phyloP scores from a whole-genome alignment of 2,797 vertebrate species.

The Acestrorhynchus altus region DNA sequence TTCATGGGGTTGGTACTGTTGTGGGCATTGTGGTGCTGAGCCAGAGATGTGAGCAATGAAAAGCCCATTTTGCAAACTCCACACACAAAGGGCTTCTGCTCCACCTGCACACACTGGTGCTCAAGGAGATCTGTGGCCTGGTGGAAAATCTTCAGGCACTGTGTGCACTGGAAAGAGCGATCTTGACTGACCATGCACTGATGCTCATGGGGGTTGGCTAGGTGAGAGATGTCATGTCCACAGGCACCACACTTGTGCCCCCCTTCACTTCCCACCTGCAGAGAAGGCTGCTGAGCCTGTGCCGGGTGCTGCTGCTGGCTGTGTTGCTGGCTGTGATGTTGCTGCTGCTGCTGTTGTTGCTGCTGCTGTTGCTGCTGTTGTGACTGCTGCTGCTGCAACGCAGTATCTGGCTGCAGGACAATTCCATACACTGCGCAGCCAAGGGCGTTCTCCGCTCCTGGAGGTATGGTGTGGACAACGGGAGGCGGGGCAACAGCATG shows the following conservation, averaged over 20 bases:
- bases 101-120: slow-evolving; percentile 96
- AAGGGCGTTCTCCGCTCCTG: slow-evolving; percentile 85
- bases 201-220: slow-evolving; percentile 93
- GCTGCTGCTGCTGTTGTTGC: slow-evolving; percentile 70
- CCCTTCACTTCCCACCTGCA: slow-evolving; percentile 80
- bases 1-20: slow-evolving; percentile 90
- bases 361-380: slow-evolving; percentile 75
- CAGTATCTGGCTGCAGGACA: slow-evolving; percentile 88
- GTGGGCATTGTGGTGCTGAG: slow-evolving; percentile 94
- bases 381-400: slow-evolving; percentile 82
- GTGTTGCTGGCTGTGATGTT: slow-evolving; percentile 68
- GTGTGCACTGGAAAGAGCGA: slow-evolving; percentile 97
- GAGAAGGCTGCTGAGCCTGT: slow-evolving; percentile 75
- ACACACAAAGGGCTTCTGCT: slow-evolving; percentile 98
- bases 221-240: slow-evolving; percentile 92
- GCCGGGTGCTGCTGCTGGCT: slow-evolving; percentile 71
- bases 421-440: slow-evolving; percentile 96
- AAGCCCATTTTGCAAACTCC: slow-evolving; percentile 99
- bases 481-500: slow-evolving; percentile 87
- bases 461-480: slow-evolving; percentile 88
- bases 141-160: slow-evolving; percentile 98
- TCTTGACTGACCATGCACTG: slow-evolving; percentile 95
- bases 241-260: slow-evolving; percentile 92
- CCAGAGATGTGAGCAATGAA: slow-evolving; percentile 93
- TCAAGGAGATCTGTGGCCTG: slow-evolving; percentile 96